Evolutionary conservation across 1,140 invertebrate genomes (phyloP).

Genomic region (Pseudomyrmex cubaensis): DNA sequence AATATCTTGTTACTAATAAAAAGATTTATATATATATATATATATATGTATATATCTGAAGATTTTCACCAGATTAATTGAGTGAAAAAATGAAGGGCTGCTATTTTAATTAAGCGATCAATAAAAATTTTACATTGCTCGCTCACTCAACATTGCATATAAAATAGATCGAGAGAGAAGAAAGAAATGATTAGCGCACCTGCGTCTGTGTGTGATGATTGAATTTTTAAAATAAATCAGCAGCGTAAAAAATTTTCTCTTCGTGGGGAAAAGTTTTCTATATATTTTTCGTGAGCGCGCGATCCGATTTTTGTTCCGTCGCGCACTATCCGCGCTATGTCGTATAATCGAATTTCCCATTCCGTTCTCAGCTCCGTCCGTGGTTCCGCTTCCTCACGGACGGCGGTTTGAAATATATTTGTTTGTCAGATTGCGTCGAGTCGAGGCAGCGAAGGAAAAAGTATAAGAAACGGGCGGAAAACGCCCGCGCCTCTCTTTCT

Average conservation of each 20-base stretch:
- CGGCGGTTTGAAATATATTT: conserved; percentile 69
- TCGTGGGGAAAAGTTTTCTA: background rate
- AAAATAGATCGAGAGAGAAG: conserved; percentile 6
- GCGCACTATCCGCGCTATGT: background rate
- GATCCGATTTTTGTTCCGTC: conserved; percentile 57
- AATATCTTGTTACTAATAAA: conserved; percentile 1
- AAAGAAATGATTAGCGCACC: conserved; percentile 15
- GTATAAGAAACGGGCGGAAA: conserved; percentile 53
- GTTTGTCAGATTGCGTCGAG: conserved; percentile 73
- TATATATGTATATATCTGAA: background rate
- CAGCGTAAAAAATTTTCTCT: background rate
- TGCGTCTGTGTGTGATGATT: background rate
- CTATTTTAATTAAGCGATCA: conserved; percentile 33
- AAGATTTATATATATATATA: too few relatives aligned
- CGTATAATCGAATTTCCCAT: conserved; percentile 55
- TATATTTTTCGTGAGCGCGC: conserved; percentile 31
- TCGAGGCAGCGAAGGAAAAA: conserved; percentile 41
- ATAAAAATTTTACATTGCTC: conserved; percentile 4
- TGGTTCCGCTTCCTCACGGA: conserved; percentile 33
- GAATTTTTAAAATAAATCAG: conserved; percentile 35
- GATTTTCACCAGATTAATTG: background rate
- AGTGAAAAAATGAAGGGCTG: conserved; percentile 17
- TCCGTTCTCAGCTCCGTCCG: background rate
- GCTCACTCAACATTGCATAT: background rate
- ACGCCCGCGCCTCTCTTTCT: conserved; percentile 16